These are phyloP conservation scores for Paracyclopina nana DNA, from an alignment of 1,140 invertebrate genomes.

Conservation along the genomic window DNA sequence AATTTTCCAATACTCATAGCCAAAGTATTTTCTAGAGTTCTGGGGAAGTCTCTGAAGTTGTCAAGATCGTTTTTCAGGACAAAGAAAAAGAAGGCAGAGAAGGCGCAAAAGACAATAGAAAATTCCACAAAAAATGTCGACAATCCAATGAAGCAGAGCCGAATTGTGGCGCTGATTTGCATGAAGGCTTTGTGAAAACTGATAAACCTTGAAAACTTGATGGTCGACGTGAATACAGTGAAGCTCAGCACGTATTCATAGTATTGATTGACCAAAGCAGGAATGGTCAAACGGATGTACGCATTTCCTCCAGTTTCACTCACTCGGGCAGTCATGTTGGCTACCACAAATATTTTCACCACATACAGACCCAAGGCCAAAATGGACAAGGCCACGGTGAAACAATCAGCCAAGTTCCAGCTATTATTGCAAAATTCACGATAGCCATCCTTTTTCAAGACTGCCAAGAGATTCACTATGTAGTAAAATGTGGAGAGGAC, in stretches of 20 bases:
- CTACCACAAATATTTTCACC: constrained; percentile 13
- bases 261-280: constrained; percentile 1
- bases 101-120: constrained; percentile 9
- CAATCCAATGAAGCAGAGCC: constrained; percentile 12
- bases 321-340: background rate
- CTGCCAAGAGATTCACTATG: constrained; percentile 17
- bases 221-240: constrained; percentile 12
- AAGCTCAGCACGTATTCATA: constrained; percentile 13
- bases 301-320: background rate
- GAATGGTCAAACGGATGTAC: constrained; percentile 5
- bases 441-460: constrained; percentile 17
- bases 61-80: constrained; percentile 10
- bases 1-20: constrained; percentile 17
- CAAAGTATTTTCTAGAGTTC: constrained; percentile 14
- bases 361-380: constrained; percentile 20
- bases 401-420: constrained; percentile 20
- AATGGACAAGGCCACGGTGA: constrained; percentile 18
- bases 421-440: constrained; percentile 18
- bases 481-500: constrained; percentile 20
- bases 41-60: constrained; percentile 12
- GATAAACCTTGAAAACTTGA: constrained; percentile 12
- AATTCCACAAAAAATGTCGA: constrained; percentile 15
- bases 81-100: constrained; percentile 16
- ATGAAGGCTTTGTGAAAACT: constrained; percentile 14
- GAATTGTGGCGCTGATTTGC: constrained; percentile 14